Base-by-base conservation (phyloP, 2,888 invertebrate species). In the Andrena chrysosceles region DNA sequence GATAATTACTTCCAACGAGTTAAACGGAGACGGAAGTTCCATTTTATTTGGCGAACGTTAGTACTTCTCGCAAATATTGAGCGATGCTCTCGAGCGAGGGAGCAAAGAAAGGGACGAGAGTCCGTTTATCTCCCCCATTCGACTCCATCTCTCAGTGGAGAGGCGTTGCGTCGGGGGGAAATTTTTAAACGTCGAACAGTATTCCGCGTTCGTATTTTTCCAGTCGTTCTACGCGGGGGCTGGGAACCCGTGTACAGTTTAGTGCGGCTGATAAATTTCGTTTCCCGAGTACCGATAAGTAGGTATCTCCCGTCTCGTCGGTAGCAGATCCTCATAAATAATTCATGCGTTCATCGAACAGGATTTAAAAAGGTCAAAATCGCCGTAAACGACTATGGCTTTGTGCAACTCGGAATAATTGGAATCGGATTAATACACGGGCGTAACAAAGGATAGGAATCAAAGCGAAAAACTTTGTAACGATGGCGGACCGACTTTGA, bases 391-490 rank as follows among this genome's bases (percentile, higher is more conserved):
- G 62, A 7, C 20, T 66, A 63, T 77, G 67, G 60, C 60, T 74
- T 77, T 69, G 78, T 64, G 26, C 42, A 68, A 73, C 64, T 60
- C 60, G 72, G 67, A 87, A 80, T 85, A 85, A 83, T 82, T 87
- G 85, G 64, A 83, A 75, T 56, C 64, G 59, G 42, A 77, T 70
- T 82, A 87, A 86, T 87, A 79, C 62, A 20, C 69, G 75, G 67
- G 56, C 49, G 80, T 52, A 75, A 78, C 77, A 80, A 83, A 82
- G 69, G 66, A 23, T 69, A 48, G n/a, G 63, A 85, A 71, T 85
- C 85, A 83, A 87, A 83, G 75, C 69, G 83, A 69, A 52, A n/a
- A 80, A 56, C 79, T 77, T 71, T 68, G 63, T 82, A 80, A 77
- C 64, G 75, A 82, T 76, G 54, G 56, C 31, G 71, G 73, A 70